Percentiles rank a stretch among this genome's conserved stretches.
Evolutionary conservation across 1,140 invertebrate genomes (phyloP).

Genomic region (Drosophila orosa): DNA sequence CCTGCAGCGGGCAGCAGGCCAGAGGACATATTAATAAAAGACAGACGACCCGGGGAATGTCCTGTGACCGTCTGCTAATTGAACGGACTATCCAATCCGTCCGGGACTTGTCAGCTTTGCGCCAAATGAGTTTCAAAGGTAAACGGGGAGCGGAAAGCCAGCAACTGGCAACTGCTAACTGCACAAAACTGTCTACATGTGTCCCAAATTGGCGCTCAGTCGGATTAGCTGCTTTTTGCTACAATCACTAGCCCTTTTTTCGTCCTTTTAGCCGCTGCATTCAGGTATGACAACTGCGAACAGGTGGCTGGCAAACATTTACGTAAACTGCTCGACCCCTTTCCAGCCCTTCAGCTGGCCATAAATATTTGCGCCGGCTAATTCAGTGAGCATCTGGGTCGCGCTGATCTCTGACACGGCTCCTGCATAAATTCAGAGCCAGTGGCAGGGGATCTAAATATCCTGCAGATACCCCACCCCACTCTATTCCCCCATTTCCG

Average conservation of each 20-base stretch:
- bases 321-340: slow-evolving; percentile 43
- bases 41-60: slow-evolving; percentile 31
- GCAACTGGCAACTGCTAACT: slow-evolving; percentile 21
- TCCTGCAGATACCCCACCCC: slow-evolving; percentile 9
- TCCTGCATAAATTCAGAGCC: slow-evolving; percentile 47
- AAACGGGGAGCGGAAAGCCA: slow-evolving; percentile 23
- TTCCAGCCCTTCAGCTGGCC: slow-evolving; percentile 23
- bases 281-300: slow-evolving; percentile 61
- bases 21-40: slow-evolving; percentile 59
- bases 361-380: slow-evolving; percentile 60
- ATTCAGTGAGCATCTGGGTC: slow-evolving; percentile 64
- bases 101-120: slow-evolving; percentile 49
- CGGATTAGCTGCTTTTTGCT: slow-evolving; percentile 65
- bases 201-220: slow-evolving; percentile 67
- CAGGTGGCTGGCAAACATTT: slow-evolving; percentile 69
- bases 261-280: slow-evolving; percentile 26
- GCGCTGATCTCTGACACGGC: slow-evolving; percentile 61
- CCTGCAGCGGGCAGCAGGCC: neutral
- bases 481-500: slow-evolving; percentile 24
- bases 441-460: slow-evolving; percentile 10
- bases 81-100: slow-evolving; percentile 46
- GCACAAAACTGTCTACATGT: slow-evolving; percentile 57
- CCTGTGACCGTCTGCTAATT: slow-evolving; percentile 64
- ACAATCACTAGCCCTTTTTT: slow-evolving; percentile 41
- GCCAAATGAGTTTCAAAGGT: slow-evolving; percentile 57